Evolutionary conservation across 2,888 invertebrate species (phyloP), one percentile per base, ranked within the genome.

Genomic region (Heteromurus nitidus): DNA sequence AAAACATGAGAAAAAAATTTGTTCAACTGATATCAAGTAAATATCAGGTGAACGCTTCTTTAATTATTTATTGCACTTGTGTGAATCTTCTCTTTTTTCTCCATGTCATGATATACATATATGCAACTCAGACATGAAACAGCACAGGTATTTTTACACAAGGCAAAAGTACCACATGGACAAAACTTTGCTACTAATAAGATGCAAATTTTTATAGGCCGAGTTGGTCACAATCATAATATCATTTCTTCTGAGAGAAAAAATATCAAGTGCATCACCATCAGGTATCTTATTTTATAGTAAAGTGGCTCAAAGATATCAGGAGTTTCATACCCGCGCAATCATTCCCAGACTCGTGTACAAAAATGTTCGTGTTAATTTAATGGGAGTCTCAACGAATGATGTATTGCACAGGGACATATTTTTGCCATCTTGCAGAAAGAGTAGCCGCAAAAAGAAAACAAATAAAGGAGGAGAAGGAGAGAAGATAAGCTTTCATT

Each of bases 171-270:
- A n/a, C n/a, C n/a, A n/a, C n/a, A n/a, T n/a, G n/a, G n/a, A n/a
- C n/a, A n/a, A n/a, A n/a, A n/a, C n/a, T 20, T 30, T 55, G 64
- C 16, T 18, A 3, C 53, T 70, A 80, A 72, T 80, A 80, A 80
- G 67, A 80, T 80, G 80, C 73, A 80, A 80, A 80, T 80, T 80
- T 76, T 80, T 80, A 80, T 80, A 80, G 80, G 73, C 72, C 80
- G 80, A 80, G 80, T 80, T 73, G 53, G 53, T 62, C 36, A 60
- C 53, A 68, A 68, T 62, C n/a, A 70, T 64, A 65, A 47, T 80
- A 67, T 60, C 80, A n/a, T n/a, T n/a, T 72, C 80, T 58, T 13
- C 28, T 69, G 36, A 24, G 55, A 64, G 31, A 53, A 18, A 70
- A 65, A 55, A 30, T 9, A 47, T 64, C 58, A 53, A 70, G 60